A percentile compares a stretch with the other conserved stretches of the same genome.
These are phyloP conservation scores for Chamaea fasciata DNA, from an alignment of 2,113 vertebrate species.

Conservation along the genomic window DNA sequence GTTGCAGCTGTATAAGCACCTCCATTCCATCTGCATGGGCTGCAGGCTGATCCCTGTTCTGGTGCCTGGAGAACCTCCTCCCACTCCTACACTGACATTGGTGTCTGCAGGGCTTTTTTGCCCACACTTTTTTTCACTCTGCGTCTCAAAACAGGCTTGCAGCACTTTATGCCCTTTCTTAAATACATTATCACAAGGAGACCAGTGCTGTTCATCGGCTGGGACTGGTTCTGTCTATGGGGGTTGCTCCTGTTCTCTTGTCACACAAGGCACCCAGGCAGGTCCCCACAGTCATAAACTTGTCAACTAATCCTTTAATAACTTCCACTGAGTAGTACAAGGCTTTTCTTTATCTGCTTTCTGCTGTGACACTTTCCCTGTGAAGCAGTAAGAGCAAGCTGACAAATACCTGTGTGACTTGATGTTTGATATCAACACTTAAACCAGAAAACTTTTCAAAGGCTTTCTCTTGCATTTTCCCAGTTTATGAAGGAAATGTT, in stretches of 20 bases:
- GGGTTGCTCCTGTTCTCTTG: background rate
- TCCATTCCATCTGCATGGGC: fast-evolving
- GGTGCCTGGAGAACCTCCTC: fast-evolving
- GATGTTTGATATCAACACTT: background rate
- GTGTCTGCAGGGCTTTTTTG: background rate
- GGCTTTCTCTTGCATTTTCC: background rate
- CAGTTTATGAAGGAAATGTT: fast-evolving
- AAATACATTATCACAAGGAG: background rate
- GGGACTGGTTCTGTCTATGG: background rate
- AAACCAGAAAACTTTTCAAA: background rate
- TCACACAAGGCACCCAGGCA: background rate
- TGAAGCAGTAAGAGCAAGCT: background rate
- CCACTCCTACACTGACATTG: no score
- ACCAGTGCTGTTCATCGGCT: background rate
- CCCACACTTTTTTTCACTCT: background rate
- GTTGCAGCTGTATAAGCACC: fast-evolving
- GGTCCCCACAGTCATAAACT: background rate
- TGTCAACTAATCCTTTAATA: background rate
- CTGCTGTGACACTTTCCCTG: background rate
- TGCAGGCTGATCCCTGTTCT: background rate
- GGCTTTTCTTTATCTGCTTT: background rate
- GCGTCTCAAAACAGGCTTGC: background rate
- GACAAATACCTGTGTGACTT: background rate
- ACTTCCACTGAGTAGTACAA: background rate
- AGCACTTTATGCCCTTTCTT: background rate